phyloP scores from a whole-genome alignment of 2,797 vertebrate species.

The Takifugu rubripes region DNA sequence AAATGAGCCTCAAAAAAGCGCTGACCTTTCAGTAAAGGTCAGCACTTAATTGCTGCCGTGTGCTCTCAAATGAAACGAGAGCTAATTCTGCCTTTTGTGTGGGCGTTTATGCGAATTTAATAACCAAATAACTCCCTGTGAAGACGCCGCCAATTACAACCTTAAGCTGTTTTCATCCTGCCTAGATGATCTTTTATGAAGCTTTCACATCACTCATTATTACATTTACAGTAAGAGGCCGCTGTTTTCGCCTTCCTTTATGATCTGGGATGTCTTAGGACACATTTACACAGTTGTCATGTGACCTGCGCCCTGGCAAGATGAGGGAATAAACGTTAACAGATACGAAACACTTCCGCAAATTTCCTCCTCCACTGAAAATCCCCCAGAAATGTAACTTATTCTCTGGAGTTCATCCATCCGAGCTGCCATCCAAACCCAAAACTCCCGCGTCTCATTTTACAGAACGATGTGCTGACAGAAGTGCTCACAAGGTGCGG shows the following conservation, averaged over 20 bases:
- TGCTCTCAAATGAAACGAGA: neutral
- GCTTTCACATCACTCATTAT: neutral
- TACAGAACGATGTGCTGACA: slow-evolving; percentile 61
- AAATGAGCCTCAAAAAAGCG: too few species aligned
- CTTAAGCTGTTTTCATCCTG: slow-evolving; percentile 22
- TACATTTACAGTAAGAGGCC: neutral
- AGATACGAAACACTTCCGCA: neutral
- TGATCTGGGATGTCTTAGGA: slow-evolving; percentile 19
- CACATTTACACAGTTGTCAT: too few species aligned
- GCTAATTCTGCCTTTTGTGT: neutral
- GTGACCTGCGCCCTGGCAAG: too few species aligned
- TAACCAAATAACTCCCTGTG: slow-evolving; percentile 5
- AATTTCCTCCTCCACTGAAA: neutral
- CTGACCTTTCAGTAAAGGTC: slow-evolving; percentile 12
- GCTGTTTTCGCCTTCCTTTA: slow-evolving; percentile 45
- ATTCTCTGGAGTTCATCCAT: slow-evolving; percentile 37
- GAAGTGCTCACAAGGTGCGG: slow-evolving; percentile 57
- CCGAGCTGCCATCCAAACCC: slow-evolving; percentile 34
- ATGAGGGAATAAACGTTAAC: neutral
- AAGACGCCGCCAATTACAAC: slow-evolving; percentile 7
- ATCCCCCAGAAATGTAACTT: slow-evolving; percentile 34
- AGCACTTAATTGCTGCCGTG: slow-evolving; percentile 1
- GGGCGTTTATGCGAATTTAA: slow-evolving; percentile 12
- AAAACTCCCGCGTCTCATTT: slow-evolving; percentile 59
- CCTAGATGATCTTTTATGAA: slow-evolving; percentile 7